These are phyloP conservation scores for Willowsia nigromaculata DNA, from an alignment of 2,888 invertebrate genomes.

Conservation along the genomic window DNA sequence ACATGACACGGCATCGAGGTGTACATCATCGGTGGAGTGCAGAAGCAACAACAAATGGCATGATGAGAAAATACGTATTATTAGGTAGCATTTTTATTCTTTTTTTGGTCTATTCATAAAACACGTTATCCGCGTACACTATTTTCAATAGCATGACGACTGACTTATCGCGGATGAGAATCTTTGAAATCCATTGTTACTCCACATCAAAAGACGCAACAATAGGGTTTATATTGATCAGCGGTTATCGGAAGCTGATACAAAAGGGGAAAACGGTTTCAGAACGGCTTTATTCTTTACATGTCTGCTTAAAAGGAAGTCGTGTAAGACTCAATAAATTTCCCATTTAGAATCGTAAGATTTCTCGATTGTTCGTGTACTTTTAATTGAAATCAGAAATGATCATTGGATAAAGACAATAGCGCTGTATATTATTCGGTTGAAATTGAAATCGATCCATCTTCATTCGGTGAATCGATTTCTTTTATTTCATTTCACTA, in stretches of 20 bases:
- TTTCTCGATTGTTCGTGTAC: neutral
- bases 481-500: conserved; percentile 20
- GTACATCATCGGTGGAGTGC: conserved; percentile 37
- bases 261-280: conserved; percentile 23
- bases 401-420: conserved; percentile 12
- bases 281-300: too few species aligned
- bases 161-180: conserved; percentile 62
- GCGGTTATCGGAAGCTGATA: neutral
- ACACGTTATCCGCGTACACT: neutral
- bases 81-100: conserved; percentile 41
- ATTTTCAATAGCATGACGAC: conserved; percentile 59
- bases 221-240: conserved; percentile 21
- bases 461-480: neutral
- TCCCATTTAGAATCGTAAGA: conserved; percentile 34
- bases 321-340: too few species aligned
- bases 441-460: conserved; percentile 42
- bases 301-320: too few species aligned
- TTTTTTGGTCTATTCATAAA: neutral
- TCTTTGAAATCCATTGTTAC: conserved; percentile 50
- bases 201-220: conserved; percentile 37
- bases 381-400: conserved; percentile 36
- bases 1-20: conserved; percentile 58
- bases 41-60: conserved; percentile 55
- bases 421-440: conserved; percentile 30
- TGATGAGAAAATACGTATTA: conserved; percentile 34